Conservation (phyloP, 2,888 invertebrate species). For the Tinea pellionella region DNA sequence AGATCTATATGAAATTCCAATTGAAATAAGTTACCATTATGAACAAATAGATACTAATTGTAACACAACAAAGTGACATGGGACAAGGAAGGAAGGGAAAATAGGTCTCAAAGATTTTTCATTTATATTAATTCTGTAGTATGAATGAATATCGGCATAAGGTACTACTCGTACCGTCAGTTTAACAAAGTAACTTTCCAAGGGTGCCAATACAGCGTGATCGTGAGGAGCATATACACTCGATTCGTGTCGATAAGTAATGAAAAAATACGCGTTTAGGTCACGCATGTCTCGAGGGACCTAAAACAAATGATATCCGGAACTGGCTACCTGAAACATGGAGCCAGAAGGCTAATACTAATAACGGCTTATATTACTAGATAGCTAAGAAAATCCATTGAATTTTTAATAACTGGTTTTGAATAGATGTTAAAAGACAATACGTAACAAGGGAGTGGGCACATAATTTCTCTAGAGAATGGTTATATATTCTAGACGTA, state of each 20-base stretch:
- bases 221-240: not conserved
- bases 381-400: not conserved
- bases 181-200: not conserved
- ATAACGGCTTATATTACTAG: too few species aligned
- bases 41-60: too few species aligned
- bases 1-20: too few species aligned
- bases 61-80: too few species aligned
- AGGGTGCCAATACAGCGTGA: slow-evolving; percentile 1
- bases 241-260: slow-evolving; percentile 2
- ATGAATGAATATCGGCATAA: not conserved
- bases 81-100: too few species aligned
- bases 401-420: slow-evolving; percentile 3
- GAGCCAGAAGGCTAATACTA: too few species aligned
- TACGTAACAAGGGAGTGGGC: not conserved
- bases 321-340: not conserved
- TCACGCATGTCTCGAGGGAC: not conserved
- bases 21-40: too few species aligned
- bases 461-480: slow-evolving; percentile 43
- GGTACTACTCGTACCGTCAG: not conserved
- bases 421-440: slow-evolving; percentile 10
- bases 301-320: not conserved
- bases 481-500: slow-evolving; percentile 29
- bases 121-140: not conserved
- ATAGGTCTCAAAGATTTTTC: too few species aligned
- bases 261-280: slow-evolving; percentile 8